A percentile compares a stretch with the other conserved stretches of the same genome.
phyloP scores from a whole-genome alignment of 2,888 invertebrate species.

The Spodoptera picta region DNA sequence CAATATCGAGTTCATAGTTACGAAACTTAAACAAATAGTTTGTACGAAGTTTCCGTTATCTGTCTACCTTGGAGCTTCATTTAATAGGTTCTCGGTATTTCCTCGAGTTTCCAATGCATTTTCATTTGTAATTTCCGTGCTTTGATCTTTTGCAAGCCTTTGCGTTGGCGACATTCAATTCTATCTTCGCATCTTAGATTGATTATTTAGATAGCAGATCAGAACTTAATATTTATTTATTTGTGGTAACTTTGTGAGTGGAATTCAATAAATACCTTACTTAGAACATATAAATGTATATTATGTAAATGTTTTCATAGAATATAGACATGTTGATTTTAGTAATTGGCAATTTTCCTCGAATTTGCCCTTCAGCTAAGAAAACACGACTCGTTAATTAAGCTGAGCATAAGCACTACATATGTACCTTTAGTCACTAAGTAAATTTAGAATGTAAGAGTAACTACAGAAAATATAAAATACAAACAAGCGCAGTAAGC shows the following conservation, averaged over 20 bases:
- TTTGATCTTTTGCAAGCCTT: neutral
- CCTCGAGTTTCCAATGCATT: slow-evolving; percentile 17
- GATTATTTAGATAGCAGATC: too few species aligned
- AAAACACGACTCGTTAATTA: too few species aligned
- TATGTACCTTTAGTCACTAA: neutral
- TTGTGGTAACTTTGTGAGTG: too few species aligned
- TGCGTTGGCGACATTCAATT: neutral
- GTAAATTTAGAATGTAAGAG: neutral
- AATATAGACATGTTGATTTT: too few species aligned
- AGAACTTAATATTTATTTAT: too few species aligned
- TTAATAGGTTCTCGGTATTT: slow-evolving; percentile 11
- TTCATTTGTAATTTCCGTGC: slow-evolving; percentile 11
- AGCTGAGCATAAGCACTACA: too few species aligned
- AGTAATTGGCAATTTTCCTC: too few species aligned
- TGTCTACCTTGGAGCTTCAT: slow-evolving; percentile 21
- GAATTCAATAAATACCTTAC: too few species aligned
- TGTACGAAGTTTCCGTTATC: slow-evolving; percentile 17
- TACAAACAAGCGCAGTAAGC: neutral
- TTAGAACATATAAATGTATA: too few species aligned
- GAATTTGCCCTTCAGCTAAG: too few species aligned
- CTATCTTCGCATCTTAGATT: too few species aligned
- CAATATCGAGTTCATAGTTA: slow-evolving; percentile 37
- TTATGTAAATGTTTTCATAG: too few species aligned
- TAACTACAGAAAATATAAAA: neutral
- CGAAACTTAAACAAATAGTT: slow-evolving; percentile 24